Base-by-base conservation (phyloP, 2,113 vertebrate genomes). In the Corythoichthys intestinalis region DNA sequence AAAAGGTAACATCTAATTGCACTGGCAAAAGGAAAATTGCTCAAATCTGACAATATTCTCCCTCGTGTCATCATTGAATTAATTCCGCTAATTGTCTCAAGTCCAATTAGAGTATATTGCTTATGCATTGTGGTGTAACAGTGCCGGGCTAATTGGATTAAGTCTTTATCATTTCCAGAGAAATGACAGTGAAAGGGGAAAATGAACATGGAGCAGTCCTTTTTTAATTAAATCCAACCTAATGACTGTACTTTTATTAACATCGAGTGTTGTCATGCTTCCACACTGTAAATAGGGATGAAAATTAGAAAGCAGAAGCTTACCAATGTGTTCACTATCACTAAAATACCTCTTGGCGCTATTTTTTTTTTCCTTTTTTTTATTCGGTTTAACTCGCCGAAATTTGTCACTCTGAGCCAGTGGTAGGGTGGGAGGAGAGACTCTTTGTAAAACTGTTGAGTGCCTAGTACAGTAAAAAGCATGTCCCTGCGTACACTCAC, bases 1-100 rank as follows among this genome's bases (percentile, higher is more conserved):
- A 82, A 87, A 74, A 79, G 68, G 73, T 73, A 81, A 66, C 28
- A 72, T 85, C 74, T 88, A 79, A 79, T 54, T 69, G 67, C 61
- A 83, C 70, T 80, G 76, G 77, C 69, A 63, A 75, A 76, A 78
- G 78, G 83, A 89, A 89, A 86, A 87, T 85, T 85, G 85, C 85
- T 88, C 86, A 83, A 92, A 89, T 91, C 86, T 82, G 77, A 85
- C 65, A 57, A 83, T 90, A 86, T 90, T 90, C 87, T 89, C 85
- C 54, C 81, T 86, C 90, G 91, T 91, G 90, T 88, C 84, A 83
- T 88, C 84, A 83, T 85, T 82, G 86, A 91, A 93, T 91, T 91
- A 91, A 92, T 92, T 90, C 85, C 81, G 87, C 85, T 93, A 93
- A 93, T 93, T 93, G 90, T 91, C 90, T 91, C 90, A 89, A 87